Percentiles rank a stretch among this genome's conserved stretches.
Evolutionary conservation across 2,888 invertebrate species (phyloP).

Genomic region (Diplolepis rosae): DNA sequence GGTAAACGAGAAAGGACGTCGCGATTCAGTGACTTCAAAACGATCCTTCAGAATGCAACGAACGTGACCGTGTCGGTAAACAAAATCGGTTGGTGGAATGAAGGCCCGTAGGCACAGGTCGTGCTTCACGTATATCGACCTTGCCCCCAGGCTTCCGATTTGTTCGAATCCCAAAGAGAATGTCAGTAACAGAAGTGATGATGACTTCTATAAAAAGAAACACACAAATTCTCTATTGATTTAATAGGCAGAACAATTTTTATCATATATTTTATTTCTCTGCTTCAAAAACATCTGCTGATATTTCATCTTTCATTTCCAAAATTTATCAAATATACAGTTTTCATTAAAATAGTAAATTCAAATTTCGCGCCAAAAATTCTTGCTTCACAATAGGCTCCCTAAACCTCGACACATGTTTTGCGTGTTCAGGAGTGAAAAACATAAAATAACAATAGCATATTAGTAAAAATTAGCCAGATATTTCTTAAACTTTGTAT

Average conservation of each 20-base stretch:
- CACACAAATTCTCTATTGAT: background rate
- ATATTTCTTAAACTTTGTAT: no score
- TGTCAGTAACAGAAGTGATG: slow-evolving; percentile 28
- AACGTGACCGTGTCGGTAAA: slow-evolving; percentile 70
- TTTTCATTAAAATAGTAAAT: no score
- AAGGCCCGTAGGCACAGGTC: slow-evolving; percentile 45
- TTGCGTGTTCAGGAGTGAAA: no score
- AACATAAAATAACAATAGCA: no score
- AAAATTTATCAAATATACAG: no score
- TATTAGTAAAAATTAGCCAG: no score
- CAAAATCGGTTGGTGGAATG: slow-evolving; percentile 67
- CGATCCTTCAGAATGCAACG: slow-evolving; percentile 69
- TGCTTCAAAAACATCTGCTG: background rate
- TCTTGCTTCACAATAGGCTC: no score
- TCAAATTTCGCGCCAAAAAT: no score
- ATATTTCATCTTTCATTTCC: background rate
- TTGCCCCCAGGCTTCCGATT: slow-evolving; percentile 25
- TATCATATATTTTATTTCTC: background rate
- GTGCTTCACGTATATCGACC: slow-evolving; percentile 17
- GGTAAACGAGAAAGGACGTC: slow-evolving; percentile 48
- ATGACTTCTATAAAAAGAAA: slow-evolving; percentile 13
- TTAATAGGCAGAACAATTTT: background rate
- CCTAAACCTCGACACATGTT: no score
- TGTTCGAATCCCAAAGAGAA: slow-evolving; percentile 15
- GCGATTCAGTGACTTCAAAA: slow-evolving; percentile 69